phyloP scores from a whole-genome alignment of 2,113 vertebrate genomes.

The Bufo bufo region DNA sequence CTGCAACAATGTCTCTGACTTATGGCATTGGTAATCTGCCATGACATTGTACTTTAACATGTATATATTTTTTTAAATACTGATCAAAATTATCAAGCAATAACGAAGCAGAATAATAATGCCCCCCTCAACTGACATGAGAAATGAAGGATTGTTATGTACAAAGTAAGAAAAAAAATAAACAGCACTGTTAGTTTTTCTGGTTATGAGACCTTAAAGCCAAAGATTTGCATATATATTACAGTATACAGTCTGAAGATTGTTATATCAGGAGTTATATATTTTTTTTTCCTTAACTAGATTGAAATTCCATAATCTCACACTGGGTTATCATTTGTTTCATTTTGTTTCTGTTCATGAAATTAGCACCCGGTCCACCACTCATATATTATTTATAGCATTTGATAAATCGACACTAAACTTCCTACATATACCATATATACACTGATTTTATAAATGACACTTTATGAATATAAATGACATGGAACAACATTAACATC shows the following conservation, averaged over 20 bases:
- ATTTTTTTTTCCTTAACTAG: not conserved
- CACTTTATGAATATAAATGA: conserved; percentile 28
- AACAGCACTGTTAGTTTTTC: not conserved
- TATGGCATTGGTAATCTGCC: too few species aligned
- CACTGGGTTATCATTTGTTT: not conserved
- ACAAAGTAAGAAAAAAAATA: not conserved
- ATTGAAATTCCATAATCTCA: conserved; percentile 7
- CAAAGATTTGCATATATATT: conserved; percentile 20
- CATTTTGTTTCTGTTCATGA: not conserved
- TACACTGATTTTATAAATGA: not conserved
- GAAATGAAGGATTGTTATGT: not conserved
- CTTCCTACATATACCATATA: not conserved
- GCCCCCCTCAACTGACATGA: too few species aligned
- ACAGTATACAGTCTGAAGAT: not conserved
- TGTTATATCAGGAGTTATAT: too few species aligned
- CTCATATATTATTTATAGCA: conserved; percentile 8
- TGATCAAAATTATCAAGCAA: too few species aligned
- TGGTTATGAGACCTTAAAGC: not conserved
- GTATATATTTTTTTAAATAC: too few species aligned
- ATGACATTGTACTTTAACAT: too few species aligned
- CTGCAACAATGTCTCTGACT: too few species aligned
- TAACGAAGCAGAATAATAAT: too few species aligned
- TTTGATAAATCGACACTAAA: not conserved
- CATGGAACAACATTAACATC: conserved; percentile 42
- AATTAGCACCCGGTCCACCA: not conserved